Evolutionary conservation across 1,140 invertebrate genomes (phyloP), one percentile per base, ranked within the genome.

Genomic region (Trachelipus rathkii): DNA sequence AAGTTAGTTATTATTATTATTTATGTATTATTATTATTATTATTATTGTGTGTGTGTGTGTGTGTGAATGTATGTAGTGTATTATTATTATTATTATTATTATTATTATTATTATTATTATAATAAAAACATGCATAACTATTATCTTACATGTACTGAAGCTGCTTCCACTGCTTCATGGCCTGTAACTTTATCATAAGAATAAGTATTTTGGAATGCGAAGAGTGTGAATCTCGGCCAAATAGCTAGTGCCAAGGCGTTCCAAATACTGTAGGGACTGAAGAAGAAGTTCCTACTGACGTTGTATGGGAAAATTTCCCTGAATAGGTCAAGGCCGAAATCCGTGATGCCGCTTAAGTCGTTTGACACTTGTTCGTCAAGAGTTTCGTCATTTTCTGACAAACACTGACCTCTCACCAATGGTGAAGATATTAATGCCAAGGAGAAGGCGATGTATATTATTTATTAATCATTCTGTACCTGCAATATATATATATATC

Each of bases 211-310:
- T 23, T 75, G 44, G 19, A 78, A 21, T 78, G 74, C 44, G 23
- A 7, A 70, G 50, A 0, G 93, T 95, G 15, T 89, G 85, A 7
- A 89, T 89, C 0, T 87, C 87, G 0, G 93, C 89, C 79, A 95
- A 93, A 82, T 93, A 95, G 91, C 90, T 15, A 95, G 85, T 13
- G 90, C 84, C 10, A 96, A 82, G 0, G 93, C 90, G 76, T 93
- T 89, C 82, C 94, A 91, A 23, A 95, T 89, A 79, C 93, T 95
- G 84, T 92, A 91, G 0, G 94, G 94, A n/a, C 93, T 95, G 83
- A 94, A 93, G 86, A 95, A 93, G 10, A 95, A 84, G 84, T 95
- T 95, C 50, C 60, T 23, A 13, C 46, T 43, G 71, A 68, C 73
- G 9, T 66, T 75, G 73, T 67, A 67, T 0, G 74, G 74, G 71